phyloP scores from a whole-genome alignment of 2,113 vertebrate species.

The Lepisosteus osseus region DNA sequence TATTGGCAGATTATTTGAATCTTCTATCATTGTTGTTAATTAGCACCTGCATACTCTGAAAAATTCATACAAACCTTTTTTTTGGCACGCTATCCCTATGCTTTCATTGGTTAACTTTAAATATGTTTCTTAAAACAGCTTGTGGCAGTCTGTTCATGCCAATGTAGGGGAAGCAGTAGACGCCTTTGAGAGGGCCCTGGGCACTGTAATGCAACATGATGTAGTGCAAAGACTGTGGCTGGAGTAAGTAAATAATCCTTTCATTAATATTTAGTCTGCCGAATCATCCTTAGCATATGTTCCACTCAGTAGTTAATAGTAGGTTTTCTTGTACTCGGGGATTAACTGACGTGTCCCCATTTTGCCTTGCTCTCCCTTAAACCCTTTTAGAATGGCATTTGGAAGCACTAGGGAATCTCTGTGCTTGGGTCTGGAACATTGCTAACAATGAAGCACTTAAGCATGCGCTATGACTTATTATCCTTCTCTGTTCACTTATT shows the following conservation, averaged over 20 bases:
- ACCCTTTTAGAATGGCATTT: neutral
- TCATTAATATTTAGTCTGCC: neutral
- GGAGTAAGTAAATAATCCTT: slow-evolving; percentile 77
- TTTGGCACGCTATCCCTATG: too few species aligned
- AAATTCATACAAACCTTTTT: too few species aligned
- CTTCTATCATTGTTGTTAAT: too few species aligned
- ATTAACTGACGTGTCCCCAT: neutral
- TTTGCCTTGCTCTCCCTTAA: neutral
- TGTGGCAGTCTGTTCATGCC: slow-evolving; percentile 82
- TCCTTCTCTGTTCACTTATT: neutral
- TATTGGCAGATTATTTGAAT: too few species aligned
- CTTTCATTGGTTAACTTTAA: too few species aligned
- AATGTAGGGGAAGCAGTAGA: slow-evolving; percentile 72
- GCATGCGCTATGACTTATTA: neutral
- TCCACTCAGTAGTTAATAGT: too few species aligned
- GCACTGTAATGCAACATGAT: slow-evolving; percentile 73
- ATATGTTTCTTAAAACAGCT: slow-evolving; percentile 53
- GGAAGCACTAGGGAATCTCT: neutral
- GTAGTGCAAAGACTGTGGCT: slow-evolving; percentile 87
- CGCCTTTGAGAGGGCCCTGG: slow-evolving; percentile 87
- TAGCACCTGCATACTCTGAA: too few species aligned
- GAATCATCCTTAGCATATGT: neutral
- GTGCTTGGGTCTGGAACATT: too few species aligned
- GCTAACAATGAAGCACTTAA: too few species aligned
- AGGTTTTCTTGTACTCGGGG: too few species aligned